Conservation (phyloP, 2,888 invertebrate genomes). For the Amiota mariae region DNA sequence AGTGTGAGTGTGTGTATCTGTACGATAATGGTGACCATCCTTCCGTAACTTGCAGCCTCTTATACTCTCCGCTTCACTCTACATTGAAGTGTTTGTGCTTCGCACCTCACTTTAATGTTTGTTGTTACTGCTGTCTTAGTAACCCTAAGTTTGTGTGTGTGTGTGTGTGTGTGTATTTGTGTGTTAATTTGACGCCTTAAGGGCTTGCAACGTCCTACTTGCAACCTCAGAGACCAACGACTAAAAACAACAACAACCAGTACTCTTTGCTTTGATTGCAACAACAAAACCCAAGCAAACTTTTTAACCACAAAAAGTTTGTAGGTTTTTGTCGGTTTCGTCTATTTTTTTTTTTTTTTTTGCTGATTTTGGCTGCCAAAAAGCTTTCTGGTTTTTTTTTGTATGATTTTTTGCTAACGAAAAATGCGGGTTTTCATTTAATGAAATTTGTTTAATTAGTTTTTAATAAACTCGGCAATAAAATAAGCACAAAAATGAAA, state of each 20-base stretch:
- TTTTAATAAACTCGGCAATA: slow-evolving; percentile 40
- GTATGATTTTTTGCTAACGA: neutral
- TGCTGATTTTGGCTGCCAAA: too few relatives aligned
- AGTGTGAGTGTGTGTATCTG: too few relatives aligned
- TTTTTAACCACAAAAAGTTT: neutral
- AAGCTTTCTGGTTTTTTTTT: neutral
- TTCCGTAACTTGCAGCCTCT: neutral
- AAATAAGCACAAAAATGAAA: too few relatives aligned
- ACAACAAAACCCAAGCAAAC: neutral
- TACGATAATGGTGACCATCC: too few relatives aligned
- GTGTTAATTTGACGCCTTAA: slow-evolving; percentile 62
- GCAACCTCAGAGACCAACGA: slow-evolving; percentile 24
- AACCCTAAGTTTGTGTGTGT: neutral
- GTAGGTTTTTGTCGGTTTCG: too few relatives aligned
- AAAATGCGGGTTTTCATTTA: slow-evolving; percentile 38
- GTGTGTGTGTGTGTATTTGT: slow-evolving; percentile 43
- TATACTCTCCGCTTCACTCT: slow-evolving; percentile 33
- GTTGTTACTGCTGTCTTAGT: slow-evolving; percentile 33
- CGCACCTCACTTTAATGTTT: too few relatives aligned
- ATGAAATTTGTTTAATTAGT: slow-evolving; percentile 62
- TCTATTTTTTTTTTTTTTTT: too few relatives aligned
- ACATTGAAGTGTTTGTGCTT: neutral
- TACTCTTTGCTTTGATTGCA: neutral
- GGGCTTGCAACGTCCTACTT: slow-evolving; percentile 39
- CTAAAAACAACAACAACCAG: neutral